Percentiles rank a stretch among this genome's conserved stretches.
phyloP scores from a whole-genome alignment of 2,888 invertebrate genomes.

The Saturnia pavonia region DNA sequence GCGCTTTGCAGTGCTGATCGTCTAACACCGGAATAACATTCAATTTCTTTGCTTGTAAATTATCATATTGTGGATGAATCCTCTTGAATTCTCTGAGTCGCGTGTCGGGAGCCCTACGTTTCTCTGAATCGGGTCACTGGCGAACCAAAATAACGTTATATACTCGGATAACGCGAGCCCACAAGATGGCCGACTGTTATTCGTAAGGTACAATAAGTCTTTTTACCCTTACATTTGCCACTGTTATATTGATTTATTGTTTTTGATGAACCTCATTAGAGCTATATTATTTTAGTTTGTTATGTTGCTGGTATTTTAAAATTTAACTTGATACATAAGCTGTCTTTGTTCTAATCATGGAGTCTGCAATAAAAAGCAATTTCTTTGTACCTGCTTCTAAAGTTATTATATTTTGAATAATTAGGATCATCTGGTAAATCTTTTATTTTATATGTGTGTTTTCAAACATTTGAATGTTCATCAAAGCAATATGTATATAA shows the following conservation, averaged over 20 bases:
- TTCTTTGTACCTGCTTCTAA: slow-evolving; percentile 32
- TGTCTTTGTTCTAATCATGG: slow-evolving; percentile 65
- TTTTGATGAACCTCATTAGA: slow-evolving; percentile 32
- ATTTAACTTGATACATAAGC: slow-evolving; percentile 30
- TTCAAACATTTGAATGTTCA: slow-evolving; percentile 24
- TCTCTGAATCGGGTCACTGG: slow-evolving; percentile 53
- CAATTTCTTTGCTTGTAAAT: slow-evolving; percentile 47
- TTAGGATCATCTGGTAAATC: neutral
- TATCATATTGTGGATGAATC: slow-evolving; percentile 46
- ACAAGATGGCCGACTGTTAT: slow-evolving; percentile 82
- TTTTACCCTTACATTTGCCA: slow-evolving; percentile 48
- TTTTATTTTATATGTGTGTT: neutral
- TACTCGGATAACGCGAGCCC: slow-evolving; percentile 79
- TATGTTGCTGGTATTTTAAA: slow-evolving; percentile 30
- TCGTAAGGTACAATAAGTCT: slow-evolving; percentile 76
- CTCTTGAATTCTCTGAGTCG: slow-evolving; percentile 44
- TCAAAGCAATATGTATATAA: slow-evolving; percentile 21
- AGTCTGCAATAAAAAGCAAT: slow-evolving; percentile 44
- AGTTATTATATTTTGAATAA: slow-evolving; percentile 29
- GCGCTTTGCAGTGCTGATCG: slow-evolving; percentile 68
- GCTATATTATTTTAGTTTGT: slow-evolving; percentile 35
- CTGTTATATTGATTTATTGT: slow-evolving; percentile 39
- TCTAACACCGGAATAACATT: slow-evolving; percentile 52
- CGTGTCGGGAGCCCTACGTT: slow-evolving; percentile 45
- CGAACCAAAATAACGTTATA: slow-evolving; percentile 59